Base-by-base conservation (phyloP, 2,797 vertebrate genomes). In the Holocentrus rufus region DNA sequence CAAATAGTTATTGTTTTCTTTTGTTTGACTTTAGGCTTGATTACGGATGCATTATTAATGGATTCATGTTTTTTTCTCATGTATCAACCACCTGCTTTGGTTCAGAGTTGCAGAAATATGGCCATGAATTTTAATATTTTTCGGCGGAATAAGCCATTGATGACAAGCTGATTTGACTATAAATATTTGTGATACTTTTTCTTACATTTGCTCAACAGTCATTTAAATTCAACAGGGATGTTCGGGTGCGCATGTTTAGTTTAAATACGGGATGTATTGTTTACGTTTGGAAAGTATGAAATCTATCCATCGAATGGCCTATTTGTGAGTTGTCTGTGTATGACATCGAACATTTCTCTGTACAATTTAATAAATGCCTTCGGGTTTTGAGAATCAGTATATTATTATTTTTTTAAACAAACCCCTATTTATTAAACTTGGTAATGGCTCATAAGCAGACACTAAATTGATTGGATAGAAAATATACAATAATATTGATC, bases 401-500 rank as follows among this genome's bases (percentile, higher is more conserved):
- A 82, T 89, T 89, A 90, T 93, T 91, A 88, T 90, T 86, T 90
- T 89, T 85, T 83, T 89, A 82, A 90, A 85, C 87, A 89, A 89
- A 88, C 83, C 71, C 66, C 62, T 87, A 82, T 91, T 92, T 92
- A 93, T 93, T 93, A 92, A 88, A 90, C 85, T 91, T 88, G 81
- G 86, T 92, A 92, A 94, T 93, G 88, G 89, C 89, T 90, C 76
- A 87, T 93, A 91, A 94, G 88, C 86, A 92, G 91, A 92, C 89
- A 88, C 80, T 87, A 87, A 88, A 94, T 94, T 93, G 92, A 94
- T 91, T 90, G 82, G 88, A 89, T 86, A 74, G 81, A 90, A 88
- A 90, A 83, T 87, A 89, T 91, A 78, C 91, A 89, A 92, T 92
- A 90, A 81, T 92, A 94, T 94, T 83, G 92, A 95, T 93, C 80